These are phyloP conservation scores for Turdus rufiventris DNA, from an alignment of 2,113 vertebrate species.

Conservation along the genomic window DNA sequence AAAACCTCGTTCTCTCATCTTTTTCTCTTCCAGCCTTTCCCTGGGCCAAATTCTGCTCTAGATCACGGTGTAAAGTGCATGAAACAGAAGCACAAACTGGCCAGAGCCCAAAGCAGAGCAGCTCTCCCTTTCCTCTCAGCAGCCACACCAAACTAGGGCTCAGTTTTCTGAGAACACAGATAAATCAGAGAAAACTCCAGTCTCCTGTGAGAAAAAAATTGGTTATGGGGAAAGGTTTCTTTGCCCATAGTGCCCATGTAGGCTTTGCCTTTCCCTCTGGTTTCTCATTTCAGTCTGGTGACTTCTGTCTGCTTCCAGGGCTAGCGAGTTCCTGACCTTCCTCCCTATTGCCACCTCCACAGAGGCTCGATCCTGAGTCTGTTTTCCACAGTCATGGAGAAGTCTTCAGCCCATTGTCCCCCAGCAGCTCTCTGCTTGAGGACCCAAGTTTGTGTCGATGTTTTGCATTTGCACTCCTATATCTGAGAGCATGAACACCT, in stretches of 20 bases:
- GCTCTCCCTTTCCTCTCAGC: neutral
- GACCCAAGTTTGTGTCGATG: rapidly evolving
- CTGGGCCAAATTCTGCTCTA: neutral
- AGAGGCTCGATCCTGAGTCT: rapidly evolving
- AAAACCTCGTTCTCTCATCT: neutral
- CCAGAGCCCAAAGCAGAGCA: neutral
- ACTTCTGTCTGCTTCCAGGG: neutral
- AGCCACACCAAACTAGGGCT: neutral
- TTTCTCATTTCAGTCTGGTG: neutral
- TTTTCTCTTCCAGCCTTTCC: neutral
- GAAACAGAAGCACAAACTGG: neutral
- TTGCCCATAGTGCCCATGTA: rapidly evolving
- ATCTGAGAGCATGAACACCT: neutral
- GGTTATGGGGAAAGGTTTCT: rapidly evolving
- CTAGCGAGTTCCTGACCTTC: neutral
- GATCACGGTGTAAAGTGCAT: neutral
- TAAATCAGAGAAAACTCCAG: neutral
- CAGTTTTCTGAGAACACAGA: neutral
- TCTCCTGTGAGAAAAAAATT: neutral
- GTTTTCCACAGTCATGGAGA: neutral
- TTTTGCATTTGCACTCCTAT: neutral
- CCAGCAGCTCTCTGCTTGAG: neutral
- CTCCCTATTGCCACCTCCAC: rapidly evolving
- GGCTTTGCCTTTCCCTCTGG: neutral
- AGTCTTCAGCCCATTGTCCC: neutral